Evolutionary conservation across 2,888 invertebrate species (phyloP).

Genomic region (Fragum fragum): DNA sequence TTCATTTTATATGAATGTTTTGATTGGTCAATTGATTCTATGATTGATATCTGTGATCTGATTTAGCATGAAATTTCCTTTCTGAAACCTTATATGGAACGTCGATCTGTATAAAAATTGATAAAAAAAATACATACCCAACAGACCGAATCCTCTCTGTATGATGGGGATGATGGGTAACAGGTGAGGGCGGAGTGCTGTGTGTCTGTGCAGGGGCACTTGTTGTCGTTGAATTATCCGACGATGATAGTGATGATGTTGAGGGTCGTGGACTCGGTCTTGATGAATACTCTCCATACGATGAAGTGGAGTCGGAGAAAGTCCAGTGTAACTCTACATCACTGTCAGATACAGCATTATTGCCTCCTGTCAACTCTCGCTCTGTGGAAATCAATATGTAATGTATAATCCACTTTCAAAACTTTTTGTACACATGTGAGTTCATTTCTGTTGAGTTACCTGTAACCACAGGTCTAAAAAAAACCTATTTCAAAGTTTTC

Average conservation of each 20-base stretch:
- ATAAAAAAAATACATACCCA: too few species aligned
- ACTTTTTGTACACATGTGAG: too few species aligned
- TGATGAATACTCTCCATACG: conserved; percentile 74
- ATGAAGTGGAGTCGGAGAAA: conserved; percentile 87
- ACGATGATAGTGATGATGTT: conserved; percentile 82
- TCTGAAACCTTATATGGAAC: too few species aligned
- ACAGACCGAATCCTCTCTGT: conserved; percentile 64
- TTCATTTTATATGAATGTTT: too few species aligned
- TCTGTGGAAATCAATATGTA: conserved; percentile 87
- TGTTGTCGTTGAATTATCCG: conserved; percentile 80
- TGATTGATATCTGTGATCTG: too few species aligned
- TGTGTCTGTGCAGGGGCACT: conserved; percentile 87
- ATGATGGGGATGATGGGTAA: conserved; percentile 76
- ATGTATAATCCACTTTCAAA: neutral
- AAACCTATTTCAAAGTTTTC: too few species aligned
- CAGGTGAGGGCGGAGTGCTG: conserved; percentile 85
- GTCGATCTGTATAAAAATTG: too few species aligned
- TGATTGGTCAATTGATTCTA: too few species aligned
- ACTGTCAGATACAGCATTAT: conserved; percentile 81
- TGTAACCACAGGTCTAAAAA: too few species aligned
- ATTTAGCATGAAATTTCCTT: too few species aligned
- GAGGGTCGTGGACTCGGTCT: conserved; percentile 79
- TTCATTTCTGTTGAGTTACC: too few species aligned
- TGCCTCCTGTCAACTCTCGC: conserved; percentile 89
- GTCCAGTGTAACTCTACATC: conserved; percentile 96